Evolutionary conservation across 2,888 invertebrate species (phyloP).

Genomic region (Pristionchus entomophagus): DNA sequence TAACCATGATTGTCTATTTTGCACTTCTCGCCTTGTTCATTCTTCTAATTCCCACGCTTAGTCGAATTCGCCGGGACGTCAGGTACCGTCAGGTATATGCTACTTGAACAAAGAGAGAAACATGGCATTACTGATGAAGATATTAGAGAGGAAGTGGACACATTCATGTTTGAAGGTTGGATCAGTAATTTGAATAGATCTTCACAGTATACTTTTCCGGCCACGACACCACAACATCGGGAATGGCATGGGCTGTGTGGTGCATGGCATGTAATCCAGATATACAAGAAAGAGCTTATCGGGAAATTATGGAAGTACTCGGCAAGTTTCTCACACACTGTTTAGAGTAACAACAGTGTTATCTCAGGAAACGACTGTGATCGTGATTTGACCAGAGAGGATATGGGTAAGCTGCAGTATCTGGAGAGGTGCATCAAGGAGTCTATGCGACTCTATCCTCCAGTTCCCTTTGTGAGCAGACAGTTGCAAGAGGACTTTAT

Average conservation of each 20-base stretch:
- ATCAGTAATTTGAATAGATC: too few species aligned
- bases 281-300: not conserved
- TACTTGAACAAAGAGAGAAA: too few species aligned
- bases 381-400: not conserved
- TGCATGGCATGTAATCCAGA: not conserved
- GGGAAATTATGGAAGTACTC: not conserved
- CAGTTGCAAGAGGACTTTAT: conserved; percentile 2
- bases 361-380: not conserved
- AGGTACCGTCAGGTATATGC: too few species aligned
- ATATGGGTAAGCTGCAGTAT: not conserved
- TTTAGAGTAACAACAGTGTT: not conserved
- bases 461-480: not conserved
- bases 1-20: too few species aligned
- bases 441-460: conserved; percentile 11
- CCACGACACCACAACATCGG: not conserved
- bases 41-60: too few species aligned
- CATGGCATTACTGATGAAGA: too few species aligned
- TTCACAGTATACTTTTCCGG: not conserved
- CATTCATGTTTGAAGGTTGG: too few species aligned
- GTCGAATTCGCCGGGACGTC: too few species aligned
- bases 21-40: too few species aligned
- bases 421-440: conserved; percentile 20
- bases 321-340: not conserved
- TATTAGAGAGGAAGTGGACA: too few species aligned
- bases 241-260: not conserved